These are phyloP conservation scores for Drosophila tsacasi DNA, from an alignment of 1,140 invertebrate species.

Conservation along the genomic window DNA sequence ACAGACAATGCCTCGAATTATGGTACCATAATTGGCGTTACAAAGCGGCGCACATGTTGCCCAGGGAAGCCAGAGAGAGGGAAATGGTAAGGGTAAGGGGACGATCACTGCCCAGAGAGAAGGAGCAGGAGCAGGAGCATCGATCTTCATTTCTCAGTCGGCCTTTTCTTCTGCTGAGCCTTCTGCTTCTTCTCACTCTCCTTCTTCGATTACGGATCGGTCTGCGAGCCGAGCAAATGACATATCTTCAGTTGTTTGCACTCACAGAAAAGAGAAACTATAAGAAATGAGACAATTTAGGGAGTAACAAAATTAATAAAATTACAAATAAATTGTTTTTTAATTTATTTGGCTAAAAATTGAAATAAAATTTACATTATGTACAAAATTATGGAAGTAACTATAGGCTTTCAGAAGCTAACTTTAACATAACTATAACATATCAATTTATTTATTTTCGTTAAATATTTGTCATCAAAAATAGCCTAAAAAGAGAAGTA, in stretches of 20 bases:
- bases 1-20: conserved; percentile 81
- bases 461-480: neutral
- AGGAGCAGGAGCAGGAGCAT: conserved; percentile 41
- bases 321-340: neutral
- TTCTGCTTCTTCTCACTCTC: conserved; percentile 4
- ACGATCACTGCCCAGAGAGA: neutral
- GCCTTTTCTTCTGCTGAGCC: conserved; percentile 8
- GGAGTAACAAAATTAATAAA: too few relatives aligned
- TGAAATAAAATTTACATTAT: too few relatives aligned
- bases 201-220: conserved; percentile 66
- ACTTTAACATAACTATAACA: too few relatives aligned
- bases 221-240: conserved; percentile 66
- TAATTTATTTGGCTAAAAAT: too few relatives aligned
- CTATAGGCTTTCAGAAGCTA: too few relatives aligned
- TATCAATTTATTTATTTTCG: too few relatives aligned
- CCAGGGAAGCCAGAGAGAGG: conserved; percentile 7
- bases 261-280: conserved; percentile 15
- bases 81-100: neutral
- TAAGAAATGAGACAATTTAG: neutral
- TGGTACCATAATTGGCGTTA: conserved; percentile 84
- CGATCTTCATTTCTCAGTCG: conserved; percentile 70
- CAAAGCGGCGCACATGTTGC: conserved; percentile 80
- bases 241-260: conserved; percentile 62
- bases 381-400: too few relatives aligned
- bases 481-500: rapidly evolving